These are phyloP conservation scores for Apistogramma diplotaenia DNA, from an alignment of 2,113 vertebrate species.

Conservation along the genomic window DNA sequence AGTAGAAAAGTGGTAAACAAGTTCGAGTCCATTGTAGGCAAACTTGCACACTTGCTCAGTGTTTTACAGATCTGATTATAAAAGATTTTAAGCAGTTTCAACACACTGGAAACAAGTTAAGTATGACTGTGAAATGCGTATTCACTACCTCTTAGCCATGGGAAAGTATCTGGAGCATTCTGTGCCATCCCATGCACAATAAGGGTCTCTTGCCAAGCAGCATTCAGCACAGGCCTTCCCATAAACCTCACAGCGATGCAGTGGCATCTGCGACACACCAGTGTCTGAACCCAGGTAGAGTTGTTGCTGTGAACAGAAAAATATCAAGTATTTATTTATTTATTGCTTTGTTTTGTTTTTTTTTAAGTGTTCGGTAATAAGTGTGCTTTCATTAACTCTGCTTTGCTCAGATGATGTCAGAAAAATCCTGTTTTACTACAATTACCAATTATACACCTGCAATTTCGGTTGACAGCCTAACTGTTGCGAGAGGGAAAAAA, in stretches of 20 bases:
- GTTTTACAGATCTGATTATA: background rate
- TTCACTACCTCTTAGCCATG: constrained; percentile 91
- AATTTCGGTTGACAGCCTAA: constrained; percentile 31
- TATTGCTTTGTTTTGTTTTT: background rate
- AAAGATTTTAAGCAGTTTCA: background rate
- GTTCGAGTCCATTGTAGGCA: background rate
- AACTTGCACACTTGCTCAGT: background rate
- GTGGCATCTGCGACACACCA: constrained; percentile 90
- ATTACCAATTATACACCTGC: constrained; percentile 29
- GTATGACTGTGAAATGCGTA: background rate
- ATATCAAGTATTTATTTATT: background rate
- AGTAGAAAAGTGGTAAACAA: background rate
- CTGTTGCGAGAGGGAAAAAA: constrained; percentile 12
- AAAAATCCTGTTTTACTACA: background rate
- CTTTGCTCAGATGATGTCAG: background rate
- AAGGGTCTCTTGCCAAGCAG: constrained; percentile 95
- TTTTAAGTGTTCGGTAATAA: background rate
- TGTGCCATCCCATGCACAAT: constrained; percentile 96
- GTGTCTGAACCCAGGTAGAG: constrained; percentile 89
- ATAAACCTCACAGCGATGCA: constrained; percentile 95
- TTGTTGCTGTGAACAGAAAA: constrained; percentile 85
- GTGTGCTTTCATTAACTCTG: background rate
- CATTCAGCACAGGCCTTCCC: constrained; percentile 97
- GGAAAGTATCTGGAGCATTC: constrained; percentile 98
- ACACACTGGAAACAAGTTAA: background rate